Conservation (phyloP, 2,113 vertebrate species). For the Ascaphus truei region DNA sequence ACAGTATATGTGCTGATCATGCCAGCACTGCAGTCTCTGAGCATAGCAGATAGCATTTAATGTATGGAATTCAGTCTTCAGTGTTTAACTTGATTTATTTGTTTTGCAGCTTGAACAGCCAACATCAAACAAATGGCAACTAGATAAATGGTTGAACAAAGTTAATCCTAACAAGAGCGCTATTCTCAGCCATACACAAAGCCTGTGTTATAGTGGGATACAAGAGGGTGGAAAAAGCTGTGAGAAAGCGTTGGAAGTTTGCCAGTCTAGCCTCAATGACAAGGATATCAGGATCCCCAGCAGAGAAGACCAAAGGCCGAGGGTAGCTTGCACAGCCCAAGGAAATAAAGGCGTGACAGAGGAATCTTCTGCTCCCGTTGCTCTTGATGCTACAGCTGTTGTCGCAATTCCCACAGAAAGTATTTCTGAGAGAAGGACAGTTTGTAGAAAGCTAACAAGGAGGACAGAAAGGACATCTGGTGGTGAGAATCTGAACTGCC, state of each 20-base stretch:
- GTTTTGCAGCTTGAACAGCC: constrained; percentile 66
- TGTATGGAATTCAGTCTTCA: no score
- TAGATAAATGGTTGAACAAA: constrained; percentile 94
- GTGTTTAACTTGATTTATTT: neutral
- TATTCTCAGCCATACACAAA: constrained; percentile 63
- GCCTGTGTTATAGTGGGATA: constrained; percentile 45
- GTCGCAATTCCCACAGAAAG: constrained; percentile 36
- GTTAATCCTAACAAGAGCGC: constrained; percentile 73
- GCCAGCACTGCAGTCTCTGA: no score
- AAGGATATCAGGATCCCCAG: constrained; percentile 61
- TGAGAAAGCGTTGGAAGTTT: constrained; percentile 58
- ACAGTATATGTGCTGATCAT: no score
- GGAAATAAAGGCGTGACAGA: constrained; percentile 66
- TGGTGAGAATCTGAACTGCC: constrained; percentile 48
- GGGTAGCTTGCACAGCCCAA: constrained; percentile 62
- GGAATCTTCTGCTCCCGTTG: constrained; percentile 61
- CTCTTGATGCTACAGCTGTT: neutral
- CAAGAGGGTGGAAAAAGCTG: constrained; percentile 53
- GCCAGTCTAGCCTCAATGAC: constrained; percentile 57
- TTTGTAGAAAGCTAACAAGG: constrained; percentile 56
- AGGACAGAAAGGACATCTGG: constrained; percentile 50
- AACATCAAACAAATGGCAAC: constrained; percentile 87
- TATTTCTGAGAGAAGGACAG: constrained; percentile 47
- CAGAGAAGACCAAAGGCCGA: constrained; percentile 65
- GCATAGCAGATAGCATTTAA: no score